Conservation (phyloP, 2,113 vertebrate genomes). For the Datnioides undecimradiatus region DNA sequence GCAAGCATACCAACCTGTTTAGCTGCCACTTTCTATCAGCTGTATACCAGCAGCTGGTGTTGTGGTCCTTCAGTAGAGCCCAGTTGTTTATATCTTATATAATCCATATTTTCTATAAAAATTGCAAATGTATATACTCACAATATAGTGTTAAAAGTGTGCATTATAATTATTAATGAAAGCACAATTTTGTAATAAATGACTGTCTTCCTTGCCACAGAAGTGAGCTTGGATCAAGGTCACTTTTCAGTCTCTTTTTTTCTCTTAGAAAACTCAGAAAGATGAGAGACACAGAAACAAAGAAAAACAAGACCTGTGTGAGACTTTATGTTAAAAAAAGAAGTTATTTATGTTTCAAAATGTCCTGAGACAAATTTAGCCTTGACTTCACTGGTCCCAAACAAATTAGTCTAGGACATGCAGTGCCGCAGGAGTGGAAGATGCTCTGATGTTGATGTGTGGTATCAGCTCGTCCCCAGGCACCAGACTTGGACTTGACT, state of each 20-base stretch:
- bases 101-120: slow-evolving; percentile 4
- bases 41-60: slow-evolving; percentile 18
- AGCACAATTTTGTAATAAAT: neutral
- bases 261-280: neutral
- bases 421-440: slow-evolving; percentile 57
- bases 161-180: neutral
- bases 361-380: slow-evolving; percentile 64
- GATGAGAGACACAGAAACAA: neutral
- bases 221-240: slow-evolving; percentile 19
- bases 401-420: slow-evolving; percentile 51
- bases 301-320: slow-evolving; percentile 18
- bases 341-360: slow-evolving; percentile 40
- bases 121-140: neutral
- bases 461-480: slow-evolving; percentile 39
- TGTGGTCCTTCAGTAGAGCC: neutral
- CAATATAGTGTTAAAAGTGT: neutral
- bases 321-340: slow-evolving; percentile 14
- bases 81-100: neutral
- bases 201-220: neutral
- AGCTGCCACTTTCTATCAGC: slow-evolving; percentile 32
- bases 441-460: slow-evolving; percentile 62
- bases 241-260: neutral
- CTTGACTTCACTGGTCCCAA: slow-evolving; percentile 45
- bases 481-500: slow-evolving; percentile 43
- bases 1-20: neutral